Evolutionary conservation across 2,888 invertebrate genomes (phyloP).

Genomic region (Parapristionchus giblindavisi): DNA sequence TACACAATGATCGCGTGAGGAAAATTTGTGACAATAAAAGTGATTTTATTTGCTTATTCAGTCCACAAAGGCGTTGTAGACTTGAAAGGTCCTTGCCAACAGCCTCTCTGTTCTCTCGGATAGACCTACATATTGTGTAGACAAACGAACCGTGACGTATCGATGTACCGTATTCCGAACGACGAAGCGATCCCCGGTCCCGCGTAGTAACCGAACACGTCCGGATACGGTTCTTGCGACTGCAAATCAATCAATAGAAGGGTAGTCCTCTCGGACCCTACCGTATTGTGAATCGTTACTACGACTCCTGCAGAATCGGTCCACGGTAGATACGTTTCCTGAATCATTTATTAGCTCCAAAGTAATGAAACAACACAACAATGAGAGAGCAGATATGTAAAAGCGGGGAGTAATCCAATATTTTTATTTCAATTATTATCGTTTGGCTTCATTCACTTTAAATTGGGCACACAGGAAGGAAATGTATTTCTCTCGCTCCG

Average conservation of each 20-base stretch:
- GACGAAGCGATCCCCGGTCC: slow-evolving; percentile 59
- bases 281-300: slow-evolving; percentile 66
- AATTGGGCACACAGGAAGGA: background rate
- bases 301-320: slow-evolving; percentile 69
- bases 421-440: no score
- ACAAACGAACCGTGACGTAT: background rate
- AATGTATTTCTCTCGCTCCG: no score
- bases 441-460: no score
- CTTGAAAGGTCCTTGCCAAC: no score
- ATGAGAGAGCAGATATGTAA: no score
- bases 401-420: no score
- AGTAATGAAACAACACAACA: background rate
- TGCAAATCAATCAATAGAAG: background rate
- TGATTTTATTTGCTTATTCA: no score
- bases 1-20: no score
- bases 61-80: no score
- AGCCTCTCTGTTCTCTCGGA: no score
- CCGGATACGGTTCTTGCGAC: slow-evolving; percentile 48
- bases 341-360: background rate
- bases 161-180: slow-evolving; percentile 42
- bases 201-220: slow-evolving; percentile 56
- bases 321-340: slow-evolving; percentile 58
- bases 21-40: no score
- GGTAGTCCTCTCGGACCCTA: background rate
- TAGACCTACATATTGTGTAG: no score